These are phyloP conservation scores for Barnardius zonarius DNA, from an alignment of 2,113 vertebrate genomes.

Conservation along the genomic window DNA sequence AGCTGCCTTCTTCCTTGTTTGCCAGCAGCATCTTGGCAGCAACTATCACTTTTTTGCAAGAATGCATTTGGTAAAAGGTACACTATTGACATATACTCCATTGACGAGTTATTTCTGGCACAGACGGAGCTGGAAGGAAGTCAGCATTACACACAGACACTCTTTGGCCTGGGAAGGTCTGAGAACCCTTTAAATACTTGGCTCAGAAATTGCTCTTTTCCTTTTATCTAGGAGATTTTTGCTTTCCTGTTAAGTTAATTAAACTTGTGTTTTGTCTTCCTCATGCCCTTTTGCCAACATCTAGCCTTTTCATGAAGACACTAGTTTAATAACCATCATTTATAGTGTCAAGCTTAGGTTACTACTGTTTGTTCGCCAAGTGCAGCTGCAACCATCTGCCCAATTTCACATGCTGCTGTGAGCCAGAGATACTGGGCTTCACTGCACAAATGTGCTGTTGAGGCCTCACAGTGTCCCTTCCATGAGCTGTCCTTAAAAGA, in stretches of 20 bases:
- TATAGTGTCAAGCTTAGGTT: neutral
- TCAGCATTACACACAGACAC: constrained; percentile 40
- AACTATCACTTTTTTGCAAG: constrained; percentile 3
- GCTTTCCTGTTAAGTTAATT: constrained; percentile 63
- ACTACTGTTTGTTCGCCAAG: constrained; percentile 6
- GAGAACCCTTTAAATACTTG: constrained; percentile 54
- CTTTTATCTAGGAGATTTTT: constrained; percentile 56
- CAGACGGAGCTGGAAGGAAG: constrained; percentile 58
- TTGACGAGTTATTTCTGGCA: constrained; percentile 62
- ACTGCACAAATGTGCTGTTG: neutral
- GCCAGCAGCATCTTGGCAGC: constrained; percentile 6
- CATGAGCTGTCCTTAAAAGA: neutral
- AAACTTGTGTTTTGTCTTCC: constrained; percentile 55
- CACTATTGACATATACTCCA: neutral
- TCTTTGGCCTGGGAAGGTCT: constrained; percentile 52
- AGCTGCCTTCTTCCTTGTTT: neutral
- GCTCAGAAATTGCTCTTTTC: constrained; percentile 38
- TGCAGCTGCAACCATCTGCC: neutral
- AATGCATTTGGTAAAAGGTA: constrained; percentile 28
- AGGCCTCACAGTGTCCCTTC: neutral
- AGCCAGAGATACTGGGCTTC: neutral
- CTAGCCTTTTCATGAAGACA: neutral
- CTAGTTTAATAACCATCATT: constrained; percentile 13
- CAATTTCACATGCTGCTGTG: neutral
- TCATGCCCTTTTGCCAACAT: constrained; percentile 43